Base-by-base conservation (phyloP, 1,140 invertebrate genomes). In the Carposina sasakii region DNA sequence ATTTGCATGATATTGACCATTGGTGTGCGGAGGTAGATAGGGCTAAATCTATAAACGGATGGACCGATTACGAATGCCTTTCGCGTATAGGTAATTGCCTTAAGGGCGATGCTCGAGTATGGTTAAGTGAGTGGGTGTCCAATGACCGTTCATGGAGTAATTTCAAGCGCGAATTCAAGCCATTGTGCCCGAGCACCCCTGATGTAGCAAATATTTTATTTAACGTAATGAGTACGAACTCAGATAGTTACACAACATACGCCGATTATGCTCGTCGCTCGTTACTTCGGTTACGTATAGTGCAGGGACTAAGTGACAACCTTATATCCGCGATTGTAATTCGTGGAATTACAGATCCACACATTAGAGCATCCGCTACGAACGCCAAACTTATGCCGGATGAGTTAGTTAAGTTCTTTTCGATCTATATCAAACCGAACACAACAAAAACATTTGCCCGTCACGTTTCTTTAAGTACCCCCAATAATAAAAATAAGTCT, bases 11-110 rank as follows among this genome's bases (percentile, higher is more conserved):
- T 37, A 47, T 47, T 37, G 33, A 24, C 2, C 13, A 17, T 36
- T 47, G 45, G 45, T 47, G 45, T 26, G 13, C 26, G 2, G 45
- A 47, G 33, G 45, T 47, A 13, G 45, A 47, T 19, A 22, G 21
- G 5, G 45, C 33, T 15, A 47, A 47, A 28, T 15, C 2, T 16
- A 3, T 37, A 3, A 47, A 47, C 16, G 26, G 20, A 17, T 47
- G 45, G 45, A 37, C 13, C 20, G 45, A 47, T 19, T 10, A 47
- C 26, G 33, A 47, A 16, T 47, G 45, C 13, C n/a, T 36, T 4
- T 37, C 45, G 8, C 31, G 45, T 15, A 45, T 45, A 21, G 43
- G 31, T 2, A 45, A 45, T 21, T 45, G 31, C 26, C 22, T 45
- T 9, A 36, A 37, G 17, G 34, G 34, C 4, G 33, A 47, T 10